Evolutionary conservation across 2,888 invertebrate species (phyloP).

Genomic region (Cephus runcator): DNA sequence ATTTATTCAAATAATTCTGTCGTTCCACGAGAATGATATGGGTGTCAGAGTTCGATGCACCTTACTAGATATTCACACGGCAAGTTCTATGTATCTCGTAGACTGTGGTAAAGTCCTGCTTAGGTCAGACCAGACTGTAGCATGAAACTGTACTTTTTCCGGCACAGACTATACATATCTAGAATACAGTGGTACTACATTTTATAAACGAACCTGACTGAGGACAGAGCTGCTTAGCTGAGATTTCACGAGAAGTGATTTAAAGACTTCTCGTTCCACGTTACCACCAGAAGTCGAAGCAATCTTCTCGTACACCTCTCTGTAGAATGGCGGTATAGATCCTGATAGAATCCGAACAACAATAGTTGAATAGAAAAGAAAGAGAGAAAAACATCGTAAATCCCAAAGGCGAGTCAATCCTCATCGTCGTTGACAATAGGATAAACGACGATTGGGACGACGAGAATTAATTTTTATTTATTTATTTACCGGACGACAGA

Average conservation of each 20-base stretch:
- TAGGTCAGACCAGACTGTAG: slow-evolving; percentile 9
- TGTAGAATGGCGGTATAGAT: slow-evolving; percentile 68
- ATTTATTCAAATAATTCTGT: no score
- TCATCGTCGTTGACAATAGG: no score
- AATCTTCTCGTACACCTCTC: slow-evolving; percentile 68
- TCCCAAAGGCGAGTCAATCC: no score
- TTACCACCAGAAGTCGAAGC: slow-evolving; percentile 69
- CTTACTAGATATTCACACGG: no score
- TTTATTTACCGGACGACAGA: slow-evolving; percentile 64
- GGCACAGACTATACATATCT: background rate
- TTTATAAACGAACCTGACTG: slow-evolving; percentile 59
- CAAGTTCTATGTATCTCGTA: no score
- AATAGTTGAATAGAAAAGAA: background rate
- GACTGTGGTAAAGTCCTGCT: no score
- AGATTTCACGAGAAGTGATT: slow-evolving; percentile 68
- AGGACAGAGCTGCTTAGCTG: slow-evolving; percentile 67
- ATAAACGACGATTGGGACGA: background rate
- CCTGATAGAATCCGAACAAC: slow-evolving; percentile 50
- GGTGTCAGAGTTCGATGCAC: no score
- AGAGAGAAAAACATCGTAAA: background rate
- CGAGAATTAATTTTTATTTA: no score
- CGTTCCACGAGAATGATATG: no score
- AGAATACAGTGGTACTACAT: no score
- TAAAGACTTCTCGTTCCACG: slow-evolving; percentile 69
- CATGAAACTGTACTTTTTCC: slow-evolving; percentile 21